Evolutionary conservation across 37 sponge, comb jelly and placozoan species (phyloP).

Genomic region (Mnemiopsis leidyi): DNA sequence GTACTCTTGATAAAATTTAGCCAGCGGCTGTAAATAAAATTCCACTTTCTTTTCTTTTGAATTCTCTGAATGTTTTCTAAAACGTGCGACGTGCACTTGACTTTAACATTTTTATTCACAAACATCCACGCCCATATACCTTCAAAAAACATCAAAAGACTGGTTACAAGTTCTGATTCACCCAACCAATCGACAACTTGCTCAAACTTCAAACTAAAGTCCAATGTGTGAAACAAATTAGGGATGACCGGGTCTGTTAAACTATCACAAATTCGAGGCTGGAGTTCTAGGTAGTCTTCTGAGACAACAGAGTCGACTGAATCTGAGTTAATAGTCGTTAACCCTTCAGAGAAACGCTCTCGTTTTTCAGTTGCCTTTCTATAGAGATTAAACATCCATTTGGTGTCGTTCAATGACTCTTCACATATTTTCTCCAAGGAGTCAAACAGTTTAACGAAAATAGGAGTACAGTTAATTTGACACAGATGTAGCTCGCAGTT

Average conservation of each 20-base stretch:
- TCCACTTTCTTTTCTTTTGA: background rate
- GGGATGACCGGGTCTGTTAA: background rate
- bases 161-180: background rate
- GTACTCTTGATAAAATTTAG: background rate
- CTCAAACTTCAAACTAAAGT: background rate
- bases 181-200: background rate
- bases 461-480: background rate
- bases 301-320: background rate
- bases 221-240: background rate
- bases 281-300: background rate
- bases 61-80: background rate
- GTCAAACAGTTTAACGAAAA: background rate
- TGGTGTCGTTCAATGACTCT: background rate
- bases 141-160: background rate
- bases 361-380: background rate
- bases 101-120: background rate
- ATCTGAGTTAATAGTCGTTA: too few relatives aligned
- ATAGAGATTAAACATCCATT: background rate
- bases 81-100: background rate
- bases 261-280: too few relatives aligned
- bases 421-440: background rate
- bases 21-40: background rate
- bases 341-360: background rate
- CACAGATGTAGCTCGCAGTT: background rate
- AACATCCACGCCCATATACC: background rate